phyloP scores from a whole-genome alignment of 2,888 invertebrate genomes.

The Apodemia duryi region DNA sequence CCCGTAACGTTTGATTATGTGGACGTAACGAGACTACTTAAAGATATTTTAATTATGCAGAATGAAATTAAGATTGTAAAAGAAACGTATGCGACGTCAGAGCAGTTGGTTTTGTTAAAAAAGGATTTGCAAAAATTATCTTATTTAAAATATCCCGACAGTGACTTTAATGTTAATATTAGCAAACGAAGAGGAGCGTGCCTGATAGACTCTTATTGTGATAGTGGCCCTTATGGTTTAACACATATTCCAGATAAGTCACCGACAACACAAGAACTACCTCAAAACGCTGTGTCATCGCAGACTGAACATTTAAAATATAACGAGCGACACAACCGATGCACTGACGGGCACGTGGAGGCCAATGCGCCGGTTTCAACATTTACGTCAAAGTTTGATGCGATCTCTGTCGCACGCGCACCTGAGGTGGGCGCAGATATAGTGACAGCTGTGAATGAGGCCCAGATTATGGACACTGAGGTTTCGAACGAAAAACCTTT shows the following conservation, averaged over 20 bases:
- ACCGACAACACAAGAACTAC: neutral
- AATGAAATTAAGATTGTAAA: no score
- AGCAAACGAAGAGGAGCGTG: neutral
- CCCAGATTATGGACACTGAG: neutral
- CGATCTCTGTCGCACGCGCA: neutral
- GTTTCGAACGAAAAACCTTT: neutral
- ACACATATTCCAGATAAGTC: neutral
- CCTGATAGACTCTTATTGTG: neutral
- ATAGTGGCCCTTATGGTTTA: neutral
- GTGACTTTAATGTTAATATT: neutral
- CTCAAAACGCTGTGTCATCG: neutral
- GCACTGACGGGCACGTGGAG: neutral
- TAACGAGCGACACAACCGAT: neutral
- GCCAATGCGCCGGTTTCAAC: neutral
- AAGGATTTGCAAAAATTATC: neutral
- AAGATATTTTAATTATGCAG: constrained; percentile 9
- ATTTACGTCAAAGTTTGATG: neutral
- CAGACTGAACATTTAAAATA: neutral
- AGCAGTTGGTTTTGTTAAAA: neutral
- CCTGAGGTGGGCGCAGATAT: neutral
- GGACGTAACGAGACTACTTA: constrained; percentile 15
- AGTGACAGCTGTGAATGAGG: neutral
- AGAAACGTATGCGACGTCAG: no score
- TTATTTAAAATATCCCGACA: no score
- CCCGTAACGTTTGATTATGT: constrained; percentile 18